Conservation (phyloP, 2,797 vertebrate species). For the Sternotherus odoratus region DNA sequence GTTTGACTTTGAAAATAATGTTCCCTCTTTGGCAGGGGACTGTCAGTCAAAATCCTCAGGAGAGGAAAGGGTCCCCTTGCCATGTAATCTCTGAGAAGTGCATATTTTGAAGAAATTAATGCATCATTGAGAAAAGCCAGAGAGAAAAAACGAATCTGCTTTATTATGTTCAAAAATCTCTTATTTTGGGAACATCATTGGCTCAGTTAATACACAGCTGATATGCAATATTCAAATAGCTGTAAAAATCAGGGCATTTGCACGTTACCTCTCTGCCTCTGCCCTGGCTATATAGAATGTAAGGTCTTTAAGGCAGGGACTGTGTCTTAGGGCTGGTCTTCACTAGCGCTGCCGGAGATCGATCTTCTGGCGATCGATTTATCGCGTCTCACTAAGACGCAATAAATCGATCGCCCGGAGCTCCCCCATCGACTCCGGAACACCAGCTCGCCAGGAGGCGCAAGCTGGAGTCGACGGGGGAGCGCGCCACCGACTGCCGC, state of each 20-base stretch:
- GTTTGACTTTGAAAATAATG: slow-evolving; percentile 75
- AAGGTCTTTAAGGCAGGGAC: slow-evolving; percentile 30
- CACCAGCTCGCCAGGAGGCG: too few relatives aligned
- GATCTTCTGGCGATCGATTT: too few relatives aligned
- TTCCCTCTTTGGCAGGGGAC: slow-evolving; percentile 48
- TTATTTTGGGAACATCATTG: slow-evolving; percentile 29
- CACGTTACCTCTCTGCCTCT: slow-evolving; percentile 6
- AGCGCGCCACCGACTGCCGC: too few relatives aligned
- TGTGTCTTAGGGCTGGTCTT: too few relatives aligned
- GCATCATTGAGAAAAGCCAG: not conserved
- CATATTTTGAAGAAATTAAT: slow-evolving; percentile 28
- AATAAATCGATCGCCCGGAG: too few relatives aligned
- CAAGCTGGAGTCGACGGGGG: too few relatives aligned
- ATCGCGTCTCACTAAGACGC: too few relatives aligned
- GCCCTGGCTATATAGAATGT: slow-evolving; percentile 57
- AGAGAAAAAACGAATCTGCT: not conserved
- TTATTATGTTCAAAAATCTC: slow-evolving; percentile 20
- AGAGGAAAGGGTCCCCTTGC: slow-evolving; percentile 43
- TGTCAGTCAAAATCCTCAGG: slow-evolving; percentile 74
- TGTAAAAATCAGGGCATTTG: slow-evolving; percentile 50
- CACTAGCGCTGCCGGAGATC: too few relatives aligned
- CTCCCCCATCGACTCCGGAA: too few relatives aligned
- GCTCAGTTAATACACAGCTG: not conserved
- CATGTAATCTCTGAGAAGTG: slow-evolving; percentile 27
- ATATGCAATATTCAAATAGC: not conserved